Evolutionary conservation across 2,797 vertebrate species (phyloP).

Genomic region (Lacerta agilis): DNA sequence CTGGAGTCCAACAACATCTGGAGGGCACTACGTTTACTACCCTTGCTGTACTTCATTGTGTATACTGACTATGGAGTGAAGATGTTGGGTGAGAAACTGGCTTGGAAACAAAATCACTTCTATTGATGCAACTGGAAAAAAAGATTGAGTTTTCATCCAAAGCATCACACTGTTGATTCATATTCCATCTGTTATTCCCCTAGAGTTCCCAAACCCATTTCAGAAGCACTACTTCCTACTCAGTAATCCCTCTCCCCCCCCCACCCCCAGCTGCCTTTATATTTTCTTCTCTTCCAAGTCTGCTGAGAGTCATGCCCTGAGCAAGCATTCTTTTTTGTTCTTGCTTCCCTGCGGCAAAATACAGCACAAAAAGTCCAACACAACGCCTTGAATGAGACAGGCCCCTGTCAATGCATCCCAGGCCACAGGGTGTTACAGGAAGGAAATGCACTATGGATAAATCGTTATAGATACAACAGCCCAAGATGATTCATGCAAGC

Average conservation of each 20-base stretch:
- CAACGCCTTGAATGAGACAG: too few relatives aligned
- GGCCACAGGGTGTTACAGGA: too few relatives aligned
- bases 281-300: not conserved
- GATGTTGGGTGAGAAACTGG: not conserved
- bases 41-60: too few relatives aligned
- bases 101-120: not conserved
- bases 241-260: not conserved
- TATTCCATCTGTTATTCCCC: not conserved
- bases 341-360: not conserved
- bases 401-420: too few relatives aligned
- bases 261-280: not conserved
- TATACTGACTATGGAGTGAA: not conserved
- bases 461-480: not conserved
- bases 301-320: not conserved
- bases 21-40: too few relatives aligned
- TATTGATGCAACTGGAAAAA: not conserved
- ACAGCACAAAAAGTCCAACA: too few relatives aligned
- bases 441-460: not conserved
- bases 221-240: not conserved
- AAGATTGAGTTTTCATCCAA: not conserved
- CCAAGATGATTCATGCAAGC: not conserved
- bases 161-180: not conserved
- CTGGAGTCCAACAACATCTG: too few relatives aligned
- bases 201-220: not conserved
- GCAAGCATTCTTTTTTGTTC: not conserved